Base-by-base conservation (phyloP, 2,888 invertebrate species). In the Lissocephala sabroskyi region DNA sequence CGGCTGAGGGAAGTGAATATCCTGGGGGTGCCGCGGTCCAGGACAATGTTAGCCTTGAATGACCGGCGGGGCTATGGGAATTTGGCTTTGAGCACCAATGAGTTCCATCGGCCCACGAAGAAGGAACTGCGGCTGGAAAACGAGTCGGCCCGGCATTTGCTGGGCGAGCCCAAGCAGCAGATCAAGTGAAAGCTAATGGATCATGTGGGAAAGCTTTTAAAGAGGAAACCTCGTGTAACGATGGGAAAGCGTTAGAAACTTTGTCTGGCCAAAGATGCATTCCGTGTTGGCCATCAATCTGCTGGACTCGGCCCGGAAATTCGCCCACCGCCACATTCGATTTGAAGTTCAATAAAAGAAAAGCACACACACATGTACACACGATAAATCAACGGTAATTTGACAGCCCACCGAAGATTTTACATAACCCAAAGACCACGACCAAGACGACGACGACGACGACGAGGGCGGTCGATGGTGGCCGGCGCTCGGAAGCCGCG, bases 331-430 rank as follows among this genome's bases (percentile, higher is more conserved):
- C n/a, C n/a, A n/a, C 53, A 39, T 3, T 56, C 62, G 2, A 3
- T 3, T 3, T 41, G 36, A 9, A 66, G 17, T 0, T 52, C 4
- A 0, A 58, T 1, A 11, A 49, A 57, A 17, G 1, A 61, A 9
- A 51, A 47, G n/a, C 14, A 35, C 6, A 5, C 7, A 10, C 1
- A 9, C 64, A 35, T 1, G 51, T 3, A 2, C 37, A 7, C 7
- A 23, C 7, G 63, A 71, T 78, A 71, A 71, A 71, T 78, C 78
- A 71, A 68, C 64, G 75, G 78, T 75, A 78, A 71, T 78, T 78
- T 75, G 73, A 73, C 71, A 66, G 57, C 76, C 60, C 75, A 56
- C 45, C 74, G n/a, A n/a, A n/a, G n/a, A n/a, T n/a, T 59, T 78
- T 78, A 71, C 73, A 71, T 78, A 71, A 71, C 68, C 62, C 55